These are phyloP conservation scores for Microplitis mediator DNA, from an alignment of 1,140 invertebrate genomes.

Conservation along the genomic window DNA sequence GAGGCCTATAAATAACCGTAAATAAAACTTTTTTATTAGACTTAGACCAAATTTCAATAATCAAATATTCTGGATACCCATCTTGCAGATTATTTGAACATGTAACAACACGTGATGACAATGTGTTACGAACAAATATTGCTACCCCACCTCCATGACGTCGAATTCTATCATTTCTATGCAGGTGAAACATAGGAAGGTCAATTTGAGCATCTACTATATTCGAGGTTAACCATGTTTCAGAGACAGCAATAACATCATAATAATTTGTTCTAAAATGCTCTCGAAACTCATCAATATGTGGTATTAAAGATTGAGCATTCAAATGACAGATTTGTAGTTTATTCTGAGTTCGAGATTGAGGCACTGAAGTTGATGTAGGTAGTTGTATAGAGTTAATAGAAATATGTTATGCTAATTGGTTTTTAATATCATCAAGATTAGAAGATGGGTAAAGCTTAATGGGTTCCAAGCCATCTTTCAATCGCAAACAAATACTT, in stretches of 20 bases:
- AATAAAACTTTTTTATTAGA: background rate
- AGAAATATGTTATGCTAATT: background rate
- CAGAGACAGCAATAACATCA: slow-evolving; percentile 17
- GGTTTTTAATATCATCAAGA: background rate
- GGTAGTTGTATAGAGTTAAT: background rate
- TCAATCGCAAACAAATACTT: too few relatives aligned
- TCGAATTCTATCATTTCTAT: background rate
- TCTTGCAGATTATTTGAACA: background rate
- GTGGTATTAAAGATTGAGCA: slow-evolving; percentile 10
- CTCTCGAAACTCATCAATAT: slow-evolving; percentile 14
- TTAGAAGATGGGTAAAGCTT: background rate
- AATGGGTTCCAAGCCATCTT: too few relatives aligned
- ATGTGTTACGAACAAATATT: background rate
- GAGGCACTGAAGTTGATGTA: background rate
- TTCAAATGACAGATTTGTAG: background rate
- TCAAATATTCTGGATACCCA: background rate
- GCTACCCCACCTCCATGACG: slow-evolving; percentile 13
- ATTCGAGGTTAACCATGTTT: slow-evolving; percentile 9
- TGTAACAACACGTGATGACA: background rate
- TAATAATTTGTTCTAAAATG: slow-evolving; percentile 14
- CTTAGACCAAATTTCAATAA: background rate
- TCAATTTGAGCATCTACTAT: slow-evolving; percentile 3
- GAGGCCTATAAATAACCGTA: slow-evolving; percentile 18
- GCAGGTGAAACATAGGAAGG: background rate
- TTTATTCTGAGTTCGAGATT: background rate